Conservation (phyloP, 2,888 invertebrate species). For the Agrypnus murinus region DNA sequence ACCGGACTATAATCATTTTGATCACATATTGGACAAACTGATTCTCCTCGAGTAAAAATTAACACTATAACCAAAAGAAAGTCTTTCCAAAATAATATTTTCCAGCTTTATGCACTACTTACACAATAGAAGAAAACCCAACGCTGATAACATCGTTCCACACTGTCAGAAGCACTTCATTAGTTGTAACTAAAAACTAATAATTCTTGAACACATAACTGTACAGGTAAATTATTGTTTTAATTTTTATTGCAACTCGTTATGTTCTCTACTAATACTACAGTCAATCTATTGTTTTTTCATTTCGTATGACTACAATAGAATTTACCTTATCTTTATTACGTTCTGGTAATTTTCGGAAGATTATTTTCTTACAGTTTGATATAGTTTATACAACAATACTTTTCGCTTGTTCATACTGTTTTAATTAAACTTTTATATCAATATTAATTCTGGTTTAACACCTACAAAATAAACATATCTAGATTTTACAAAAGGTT, state of each 20-base stretch:
- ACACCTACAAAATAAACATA: too few species aligned
- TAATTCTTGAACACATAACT: not conserved
- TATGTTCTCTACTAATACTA: conserved; percentile 1
- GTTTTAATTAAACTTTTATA: too few species aligned
- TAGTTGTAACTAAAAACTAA: not conserved
- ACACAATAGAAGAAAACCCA: not conserved
- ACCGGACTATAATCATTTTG: conserved; percentile 48
- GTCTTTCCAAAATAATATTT: too few species aligned
- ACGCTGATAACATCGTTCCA: not conserved
- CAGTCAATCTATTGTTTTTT: conserved; percentile 5
- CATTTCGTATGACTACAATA: conserved; percentile 12
- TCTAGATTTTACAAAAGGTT: too few species aligned
- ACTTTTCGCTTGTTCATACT: too few species aligned
- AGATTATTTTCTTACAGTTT: not conserved
- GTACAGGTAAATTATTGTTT: not conserved
- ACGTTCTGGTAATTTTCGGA: conserved; percentile 6
- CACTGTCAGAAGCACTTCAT: not conserved
- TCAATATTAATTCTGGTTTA: too few species aligned
- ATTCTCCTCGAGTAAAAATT: not conserved
- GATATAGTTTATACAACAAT: too few species aligned
- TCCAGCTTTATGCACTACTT: not conserved
- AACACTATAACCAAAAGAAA: conserved; percentile 12
- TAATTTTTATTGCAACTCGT: not conserved
- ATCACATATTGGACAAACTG: conserved; percentile 31
- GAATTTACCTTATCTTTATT: conserved; percentile 22